Conservation (phyloP, 53 echinoderm and acorn worm genomes). For the Hippasteria phrygiana region DNA sequence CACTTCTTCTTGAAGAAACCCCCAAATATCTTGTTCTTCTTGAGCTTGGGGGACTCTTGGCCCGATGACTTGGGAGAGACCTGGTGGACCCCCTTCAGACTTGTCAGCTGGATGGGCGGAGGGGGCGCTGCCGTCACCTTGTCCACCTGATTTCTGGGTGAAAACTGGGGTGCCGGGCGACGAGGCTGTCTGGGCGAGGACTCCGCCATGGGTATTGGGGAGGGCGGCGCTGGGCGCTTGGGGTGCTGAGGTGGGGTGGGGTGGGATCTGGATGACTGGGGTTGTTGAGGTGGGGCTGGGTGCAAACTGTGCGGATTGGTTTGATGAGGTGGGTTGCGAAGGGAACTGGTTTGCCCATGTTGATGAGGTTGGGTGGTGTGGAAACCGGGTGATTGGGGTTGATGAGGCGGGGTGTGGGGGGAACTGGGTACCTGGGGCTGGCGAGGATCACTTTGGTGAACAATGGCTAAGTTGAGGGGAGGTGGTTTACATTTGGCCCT, state of each 20-base stretch:
- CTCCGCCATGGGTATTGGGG: not conserved
- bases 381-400: not conserved
- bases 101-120: constrained; percentile 67
- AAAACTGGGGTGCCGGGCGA: not conserved
- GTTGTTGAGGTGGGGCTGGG: not conserved
- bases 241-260: constrained; percentile 40
- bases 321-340: not conserved
- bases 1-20: constrained; percentile 76
- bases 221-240: constrained; percentile 48
- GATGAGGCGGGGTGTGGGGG: not conserved
- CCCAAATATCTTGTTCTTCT: constrained; percentile 59
- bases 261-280: not conserved
- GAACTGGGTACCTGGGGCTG: constrained; percentile 1
- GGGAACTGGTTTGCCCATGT: not conserved
- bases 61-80: not conserved
- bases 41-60: constrained; percentile 47
- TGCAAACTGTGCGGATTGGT: not conserved
- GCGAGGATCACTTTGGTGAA: not conserved
- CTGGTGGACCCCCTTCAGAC: constrained; percentile 46
- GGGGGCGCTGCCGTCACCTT: constrained; percentile 74
- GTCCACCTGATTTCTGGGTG: constrained; percentile 48
- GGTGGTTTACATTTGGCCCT: no score
- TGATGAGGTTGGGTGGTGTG: not conserved
- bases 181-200: constrained; percentile 23
- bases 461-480: no score